Evolutionary conservation across 2,113 vertebrate genomes (phyloP), one percentile per base, ranked within the genome.

Genomic region (Zosterops pallidus): DNA sequence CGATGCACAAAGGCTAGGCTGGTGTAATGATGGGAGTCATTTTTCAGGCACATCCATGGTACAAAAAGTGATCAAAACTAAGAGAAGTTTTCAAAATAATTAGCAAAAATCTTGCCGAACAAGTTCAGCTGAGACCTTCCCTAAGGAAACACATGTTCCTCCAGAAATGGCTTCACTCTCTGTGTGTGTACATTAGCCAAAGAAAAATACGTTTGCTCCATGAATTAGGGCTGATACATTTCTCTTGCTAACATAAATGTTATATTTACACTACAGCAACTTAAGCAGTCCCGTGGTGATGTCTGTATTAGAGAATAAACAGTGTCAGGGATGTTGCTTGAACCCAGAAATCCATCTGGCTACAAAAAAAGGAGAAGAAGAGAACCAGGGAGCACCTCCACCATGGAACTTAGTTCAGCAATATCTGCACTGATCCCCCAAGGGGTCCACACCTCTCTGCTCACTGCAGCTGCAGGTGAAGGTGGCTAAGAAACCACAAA

Each of bases 241-340:
- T 89, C 50, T 35, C 14, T 60, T 87, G 56, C 17, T 64, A 42
- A 59, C 5, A 9, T 12, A 80, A 88, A 80, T 55, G 6, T 53
- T 46, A 0, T 23, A 59, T 83, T 91, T 91, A 18, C 37, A 47
- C 71, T 70, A 23, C 17, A 60, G 9, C 14, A 26, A 3, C 74
- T 52, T 79, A 50, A 56, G 64, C 15, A 52, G 52, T 42, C 16
- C n/a, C 37, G 14, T 29, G 7, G 39, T n/a, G 6, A 55, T 29
- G 2, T 21, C 17, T 64, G 19, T 35, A 13, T 52, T 23, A 21
- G 41, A 76, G 65, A 76, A 49, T 5, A 62, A 93, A 62, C 11
- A 12, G 7, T 15, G 35, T 3, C 28, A 47, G 14, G 11, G n/a
- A 28, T 18, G 19, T 7, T 72, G 28, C 37, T 83, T 0, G 0